These are phyloP conservation scores for Ariolimax columbianus DNA, from an alignment of 2,888 invertebrate genomes.

Conservation along the genomic window DNA sequence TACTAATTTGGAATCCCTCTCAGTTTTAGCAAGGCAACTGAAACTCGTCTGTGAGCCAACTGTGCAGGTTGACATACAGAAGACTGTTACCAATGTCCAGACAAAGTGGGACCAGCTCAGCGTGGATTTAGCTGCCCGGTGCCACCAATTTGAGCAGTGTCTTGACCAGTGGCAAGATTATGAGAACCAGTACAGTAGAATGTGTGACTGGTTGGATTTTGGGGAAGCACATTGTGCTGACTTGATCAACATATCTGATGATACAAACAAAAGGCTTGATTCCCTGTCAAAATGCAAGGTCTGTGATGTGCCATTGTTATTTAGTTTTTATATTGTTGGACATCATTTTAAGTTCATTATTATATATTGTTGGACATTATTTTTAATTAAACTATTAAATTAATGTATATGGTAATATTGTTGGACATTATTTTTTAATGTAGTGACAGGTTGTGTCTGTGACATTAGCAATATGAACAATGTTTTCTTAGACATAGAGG, in stretches of 20 bases:
- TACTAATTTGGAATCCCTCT: conserved; percentile 62
- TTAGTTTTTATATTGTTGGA: neutral
- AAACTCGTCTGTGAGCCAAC: conserved; percentile 69
- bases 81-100: conserved; percentile 64
- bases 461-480: too few species aligned
- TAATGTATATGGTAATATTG: too few species aligned
- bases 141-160: conserved; percentile 65
- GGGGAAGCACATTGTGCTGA: conserved; percentile 67
- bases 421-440: too few species aligned
- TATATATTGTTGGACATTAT: too few species aligned
- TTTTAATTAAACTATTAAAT: too few species aligned
- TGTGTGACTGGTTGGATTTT: conserved; percentile 68
- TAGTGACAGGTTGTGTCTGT: too few species aligned
- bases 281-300: conserved; percentile 68
- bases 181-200: conserved; percentile 66
- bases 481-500: too few species aligned
- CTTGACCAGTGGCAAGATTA: conserved; percentile 71
- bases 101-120: conserved; percentile 65
- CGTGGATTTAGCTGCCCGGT: conserved; percentile 59
- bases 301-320: neutral
- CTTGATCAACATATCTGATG: conserved; percentile 63
- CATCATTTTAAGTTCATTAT: neutral
- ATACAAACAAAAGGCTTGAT: conserved; percentile 58
- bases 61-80: conserved; percentile 66
- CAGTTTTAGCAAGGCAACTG: conserved; percentile 63